phyloP scores from a whole-genome alignment of 2,113 vertebrate genomes.

The Thryonomys swinderianus region DNA sequence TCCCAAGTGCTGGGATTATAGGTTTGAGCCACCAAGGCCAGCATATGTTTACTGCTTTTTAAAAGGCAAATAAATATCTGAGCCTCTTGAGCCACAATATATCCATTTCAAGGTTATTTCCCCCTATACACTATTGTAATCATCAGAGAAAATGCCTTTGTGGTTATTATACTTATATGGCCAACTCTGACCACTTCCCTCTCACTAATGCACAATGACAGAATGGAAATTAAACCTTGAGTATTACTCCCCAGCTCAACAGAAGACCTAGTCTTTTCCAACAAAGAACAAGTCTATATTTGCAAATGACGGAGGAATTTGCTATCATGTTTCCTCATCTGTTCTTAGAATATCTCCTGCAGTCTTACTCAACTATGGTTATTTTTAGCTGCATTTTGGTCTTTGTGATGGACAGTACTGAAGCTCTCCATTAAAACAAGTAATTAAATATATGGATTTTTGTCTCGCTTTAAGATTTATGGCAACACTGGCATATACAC shows the following conservation, averaged over 20 bases:
- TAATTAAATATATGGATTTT: not conserved
- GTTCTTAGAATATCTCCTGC: constrained; percentile 71
- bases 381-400: constrained; percentile 73
- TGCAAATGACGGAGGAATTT: constrained; percentile 42
- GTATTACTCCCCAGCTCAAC: not conserved
- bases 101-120: not conserved
- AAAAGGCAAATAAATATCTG: not conserved
- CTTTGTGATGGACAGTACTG: constrained; percentile 52
- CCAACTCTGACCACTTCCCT: not conserved
- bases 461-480: not conserved
- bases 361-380: constrained; percentile 66
- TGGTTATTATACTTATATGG: not conserved
- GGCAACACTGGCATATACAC: not conserved
- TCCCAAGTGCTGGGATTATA: too few species aligned
- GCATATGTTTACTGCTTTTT: constrained; percentile 15
- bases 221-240: not conserved
- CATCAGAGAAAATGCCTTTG: constrained; percentile 24
- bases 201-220: not conserved
- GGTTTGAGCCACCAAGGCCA: too few species aligned
- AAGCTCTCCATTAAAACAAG: not conserved
- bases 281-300: not conserved
- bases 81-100: not conserved
- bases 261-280: constrained; percentile 64
- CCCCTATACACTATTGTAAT: not conserved
- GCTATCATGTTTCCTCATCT: constrained; percentile 74